phyloP scores from a whole-genome alignment of 2,113 vertebrate genomes.

The Mastomys coucha region DNA sequence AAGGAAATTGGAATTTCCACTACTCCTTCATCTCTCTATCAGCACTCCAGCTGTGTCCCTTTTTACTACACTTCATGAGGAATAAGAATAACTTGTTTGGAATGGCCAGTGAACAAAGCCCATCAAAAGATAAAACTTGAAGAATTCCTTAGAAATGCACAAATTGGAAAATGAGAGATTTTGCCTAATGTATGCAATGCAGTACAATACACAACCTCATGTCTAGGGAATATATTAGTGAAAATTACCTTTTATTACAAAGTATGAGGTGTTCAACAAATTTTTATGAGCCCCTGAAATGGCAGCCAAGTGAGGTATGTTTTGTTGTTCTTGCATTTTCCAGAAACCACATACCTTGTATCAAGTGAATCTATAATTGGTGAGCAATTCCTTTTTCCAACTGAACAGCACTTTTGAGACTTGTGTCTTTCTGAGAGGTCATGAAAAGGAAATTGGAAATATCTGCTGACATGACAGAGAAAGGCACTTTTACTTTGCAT shows the following conservation, averaged over 20 bases:
- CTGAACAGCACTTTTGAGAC: slow-evolving; percentile 76
- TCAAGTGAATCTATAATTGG: slow-evolving; percentile 74
- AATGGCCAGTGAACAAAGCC: slow-evolving; percentile 37
- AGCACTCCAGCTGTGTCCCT: neutral
- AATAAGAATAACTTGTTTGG: slow-evolving; percentile 34
- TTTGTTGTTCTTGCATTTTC: slow-evolving; percentile 58
- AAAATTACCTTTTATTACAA: slow-evolving; percentile 75
- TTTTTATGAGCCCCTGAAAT: slow-evolving; percentile 70
- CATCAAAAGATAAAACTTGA: slow-evolving; percentile 52
- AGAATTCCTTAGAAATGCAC: slow-evolving; percentile 54
- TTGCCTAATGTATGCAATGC: slow-evolving; percentile 40
- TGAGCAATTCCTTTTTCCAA: slow-evolving; percentile 69
- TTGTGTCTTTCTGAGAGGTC: slow-evolving; percentile 59
- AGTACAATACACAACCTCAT: slow-evolving; percentile 47
- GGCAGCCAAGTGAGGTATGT: slow-evolving; percentile 27
- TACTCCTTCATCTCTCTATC: neutral
- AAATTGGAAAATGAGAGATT: slow-evolving; percentile 61
- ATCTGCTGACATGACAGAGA: slow-evolving; percentile 61
- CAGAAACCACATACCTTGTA: slow-evolving; percentile 68
- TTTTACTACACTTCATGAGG: neutral
- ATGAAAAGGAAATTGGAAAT: slow-evolving; percentile 78
- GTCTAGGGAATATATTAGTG: slow-evolving; percentile 75
- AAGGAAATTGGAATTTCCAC: neutral
- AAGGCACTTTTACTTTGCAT: slow-evolving; percentile 61
- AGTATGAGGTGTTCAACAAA: slow-evolving; percentile 59